These are phyloP conservation scores for Coreoperca whiteheadi DNA, from an alignment of 2,113 vertebrate species.

Conservation along the genomic window DNA sequence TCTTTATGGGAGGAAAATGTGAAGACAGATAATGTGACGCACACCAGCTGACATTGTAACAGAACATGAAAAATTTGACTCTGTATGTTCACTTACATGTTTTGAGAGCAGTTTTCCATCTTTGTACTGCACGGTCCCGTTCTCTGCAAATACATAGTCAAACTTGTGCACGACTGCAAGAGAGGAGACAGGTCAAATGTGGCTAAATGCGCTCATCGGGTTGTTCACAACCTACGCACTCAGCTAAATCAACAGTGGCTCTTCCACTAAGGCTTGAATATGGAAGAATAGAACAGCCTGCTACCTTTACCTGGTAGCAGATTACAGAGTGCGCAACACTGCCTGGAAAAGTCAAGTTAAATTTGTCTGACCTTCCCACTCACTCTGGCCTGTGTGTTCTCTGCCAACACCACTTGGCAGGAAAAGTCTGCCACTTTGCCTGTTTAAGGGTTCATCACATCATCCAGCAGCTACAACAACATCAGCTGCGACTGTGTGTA, in stretches of 20 bases:
- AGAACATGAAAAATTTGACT: neutral
- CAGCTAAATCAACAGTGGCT: neutral
- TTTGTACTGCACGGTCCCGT: conserved; percentile 97
- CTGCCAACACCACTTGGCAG: neutral
- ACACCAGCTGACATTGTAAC: neutral
- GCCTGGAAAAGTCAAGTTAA: neutral
- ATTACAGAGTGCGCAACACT: conserved; percentile 42
- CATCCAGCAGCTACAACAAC: neutral
- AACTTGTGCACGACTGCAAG: conserved; percentile 93
- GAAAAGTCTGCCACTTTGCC: neutral
- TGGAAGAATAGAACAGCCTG: neutral
- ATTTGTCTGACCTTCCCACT: conserved; percentile 36
- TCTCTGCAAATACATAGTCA: conserved; percentile 98
- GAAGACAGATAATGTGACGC: neutral
- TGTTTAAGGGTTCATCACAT: neutral
- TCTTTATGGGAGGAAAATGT: neutral
- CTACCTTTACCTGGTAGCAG: conserved; percentile 26
- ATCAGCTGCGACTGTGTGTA: conserved; percentile 1
- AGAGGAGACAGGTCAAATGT: conserved; percentile 29
- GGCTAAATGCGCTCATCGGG: neutral
- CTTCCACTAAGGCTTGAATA: neutral
- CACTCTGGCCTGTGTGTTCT: neutral
- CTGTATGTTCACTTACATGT: conserved; percentile 84
- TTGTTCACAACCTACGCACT: neutral
- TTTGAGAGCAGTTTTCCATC: conserved; percentile 93